Evolutionary conservation across 30 jellyfish, hydroid and myxozoan species (phyloP).

Genomic region (Aurelia aurita): DNA sequence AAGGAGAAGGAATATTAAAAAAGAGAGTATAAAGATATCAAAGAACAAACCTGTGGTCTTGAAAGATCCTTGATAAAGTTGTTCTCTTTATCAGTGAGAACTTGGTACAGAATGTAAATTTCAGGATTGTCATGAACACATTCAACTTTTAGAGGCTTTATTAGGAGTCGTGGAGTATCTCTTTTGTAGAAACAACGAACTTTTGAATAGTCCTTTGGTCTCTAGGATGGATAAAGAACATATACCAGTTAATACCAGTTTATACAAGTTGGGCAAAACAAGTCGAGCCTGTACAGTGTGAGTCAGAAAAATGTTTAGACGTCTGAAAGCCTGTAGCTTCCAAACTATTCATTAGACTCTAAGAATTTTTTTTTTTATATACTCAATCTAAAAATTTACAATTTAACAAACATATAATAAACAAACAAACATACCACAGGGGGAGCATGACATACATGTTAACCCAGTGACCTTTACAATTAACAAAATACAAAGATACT

Average conservation of each 20-base stretch:
- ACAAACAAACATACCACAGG: not conserved
- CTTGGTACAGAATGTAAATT: slow-evolving; percentile 72
- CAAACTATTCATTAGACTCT: too few relatives aligned
- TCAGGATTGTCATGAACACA: slow-evolving; percentile 92
- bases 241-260: too few relatives aligned
- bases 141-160: slow-evolving; percentile 85
- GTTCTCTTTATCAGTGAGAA: slow-evolving; percentile 54
- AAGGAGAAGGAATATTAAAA: too few relatives aligned
- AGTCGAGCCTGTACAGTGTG: too few relatives aligned
- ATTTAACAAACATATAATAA: too few relatives aligned
- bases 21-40: too few relatives aligned
- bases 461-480: not conserved
- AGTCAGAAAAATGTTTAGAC: too few relatives aligned
- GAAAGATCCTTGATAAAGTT: slow-evolving; percentile 63
- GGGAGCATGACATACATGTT: not conserved
- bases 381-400: too few relatives aligned
- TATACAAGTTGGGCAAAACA: too few relatives aligned
- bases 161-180: slow-evolving; percentile 42
- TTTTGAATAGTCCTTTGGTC: slow-evolving; percentile 40
- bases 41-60: slow-evolving; percentile 74
- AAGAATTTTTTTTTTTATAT: too few relatives aligned
- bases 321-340: too few relatives aligned
- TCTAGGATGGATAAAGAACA: not conserved
- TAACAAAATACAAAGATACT: too few relatives aligned
- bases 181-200: slow-evolving; percentile 78